Evolutionary conservation across 2,797 vertebrate genomes (phyloP).

Genomic region (Coreius guichenoti): DNA sequence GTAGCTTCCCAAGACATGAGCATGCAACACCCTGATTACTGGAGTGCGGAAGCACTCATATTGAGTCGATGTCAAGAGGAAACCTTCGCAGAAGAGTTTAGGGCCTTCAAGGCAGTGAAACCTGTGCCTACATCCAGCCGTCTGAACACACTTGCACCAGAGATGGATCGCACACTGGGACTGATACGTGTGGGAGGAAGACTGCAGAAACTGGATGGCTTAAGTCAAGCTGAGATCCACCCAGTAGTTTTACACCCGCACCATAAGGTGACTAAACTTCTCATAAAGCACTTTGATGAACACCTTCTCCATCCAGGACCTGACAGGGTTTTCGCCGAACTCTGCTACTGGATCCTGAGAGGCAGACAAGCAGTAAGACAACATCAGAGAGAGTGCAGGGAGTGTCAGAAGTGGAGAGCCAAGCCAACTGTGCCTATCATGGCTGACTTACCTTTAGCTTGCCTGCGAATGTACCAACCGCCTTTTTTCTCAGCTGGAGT

Average conservation of each 20-base stretch:
- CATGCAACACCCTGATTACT: not conserved
- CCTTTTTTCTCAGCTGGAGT: not conserved
- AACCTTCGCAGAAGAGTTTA: not conserved
- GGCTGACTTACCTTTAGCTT: not conserved
- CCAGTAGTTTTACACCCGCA: too few relatives aligned
- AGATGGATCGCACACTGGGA: too few relatives aligned
- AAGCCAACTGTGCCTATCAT: not conserved
- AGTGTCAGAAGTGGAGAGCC: slow-evolving; percentile 15
- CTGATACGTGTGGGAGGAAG: too few relatives aligned
- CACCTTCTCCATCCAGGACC: not conserved
- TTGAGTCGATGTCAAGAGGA: not conserved
- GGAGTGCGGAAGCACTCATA: not conserved
- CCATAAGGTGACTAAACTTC: not conserved
- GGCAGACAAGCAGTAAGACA: not conserved
- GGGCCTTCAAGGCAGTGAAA: not conserved
- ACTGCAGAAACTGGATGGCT: too few relatives aligned
- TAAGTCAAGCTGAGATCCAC: too few relatives aligned
- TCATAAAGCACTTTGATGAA: not conserved
- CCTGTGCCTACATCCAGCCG: not conserved
- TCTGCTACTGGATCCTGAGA: slow-evolving; percentile 3
- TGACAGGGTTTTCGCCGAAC: too few relatives aligned
- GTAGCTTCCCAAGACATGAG: too few relatives aligned
- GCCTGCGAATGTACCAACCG: not conserved
- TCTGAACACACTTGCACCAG: too few relatives aligned
- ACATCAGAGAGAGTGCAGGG: slow-evolving; percentile 18